A percentile compares a stretch with the other conserved stretches of the same genome.
Evolutionary conservation across 2,113 vertebrate species (phyloP).

Genomic region (Burhinus bistriatus): DNA sequence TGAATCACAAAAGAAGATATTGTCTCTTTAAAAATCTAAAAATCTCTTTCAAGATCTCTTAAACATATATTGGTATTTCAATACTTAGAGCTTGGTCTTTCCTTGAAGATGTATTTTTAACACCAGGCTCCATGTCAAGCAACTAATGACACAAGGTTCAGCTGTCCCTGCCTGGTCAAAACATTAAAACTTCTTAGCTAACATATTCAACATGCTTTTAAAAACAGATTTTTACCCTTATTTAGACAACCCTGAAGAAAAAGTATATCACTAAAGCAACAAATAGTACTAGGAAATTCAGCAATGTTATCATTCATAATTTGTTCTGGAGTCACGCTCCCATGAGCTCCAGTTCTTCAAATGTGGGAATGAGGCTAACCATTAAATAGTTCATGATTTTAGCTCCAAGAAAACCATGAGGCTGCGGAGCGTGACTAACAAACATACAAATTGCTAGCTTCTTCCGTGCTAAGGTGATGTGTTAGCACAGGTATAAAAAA

Average conservation of each 20-base stretch:
- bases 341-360: not conserved
- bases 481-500: not conserved
- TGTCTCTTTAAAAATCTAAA: not conserved
- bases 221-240: not conserved
- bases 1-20: not conserved
- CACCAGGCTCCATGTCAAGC: not conserved
- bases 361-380: not conserved
- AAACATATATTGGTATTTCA: not conserved
- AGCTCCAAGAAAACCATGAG: not conserved
- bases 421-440: not conserved
- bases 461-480: not conserved
- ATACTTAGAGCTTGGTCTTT: not conserved
- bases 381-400: not conserved
- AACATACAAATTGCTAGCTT: not conserved
- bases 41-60: not conserved
- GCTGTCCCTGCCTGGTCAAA: not conserved
- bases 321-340: not conserved
- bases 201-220: not conserved
- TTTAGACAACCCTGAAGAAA: not conserved
- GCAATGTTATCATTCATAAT: not conserved
- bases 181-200: not conserved
- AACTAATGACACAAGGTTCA: not conserved
- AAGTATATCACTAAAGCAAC: not conserved
- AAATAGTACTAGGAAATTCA: not conserved
- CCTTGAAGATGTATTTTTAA: not conserved